Evolutionary conservation across 2,797 vertebrate genomes (phyloP), one percentile per base, ranked within the genome.

Genomic region (Chaetodon trifasciatus): DNA sequence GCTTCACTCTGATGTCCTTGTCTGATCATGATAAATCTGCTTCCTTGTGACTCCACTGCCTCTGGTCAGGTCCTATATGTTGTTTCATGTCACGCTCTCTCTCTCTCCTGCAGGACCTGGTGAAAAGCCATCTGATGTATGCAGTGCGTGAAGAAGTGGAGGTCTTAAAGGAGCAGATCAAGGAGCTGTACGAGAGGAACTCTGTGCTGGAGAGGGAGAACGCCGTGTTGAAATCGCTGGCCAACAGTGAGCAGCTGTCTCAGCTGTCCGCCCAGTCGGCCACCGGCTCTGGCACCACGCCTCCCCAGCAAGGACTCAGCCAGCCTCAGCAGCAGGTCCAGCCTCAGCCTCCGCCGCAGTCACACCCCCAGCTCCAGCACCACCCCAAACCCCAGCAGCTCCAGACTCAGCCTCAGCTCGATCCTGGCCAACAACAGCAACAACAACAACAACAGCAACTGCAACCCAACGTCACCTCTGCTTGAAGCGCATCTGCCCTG

Each of bases 61-160:
- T 40, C 40, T 8, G 21, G 28, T 35, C 28, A 11, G 10, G 28
- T 46, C 46, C 32, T 68, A 67, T 42, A 24, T 46, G 3, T 90
- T 56, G 6, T 12, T 42, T 69, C 19, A 67, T 53, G 39, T 32
- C 63, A 9, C 32, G 6, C 44, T 74, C 62, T 66, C 58, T n/a
- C 65, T 28, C 28, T 32, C 28, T 32, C 42, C 28, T 23, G 1
- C 95, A 99, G 98, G 98, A 99, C 96, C 95, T 99, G 92, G 98
- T 99, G 94, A 99, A 99, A 96, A 99, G 98, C 96, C 98, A 99
- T 97, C 95, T 99, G 94, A 99, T 99, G 98, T 99, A 99, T 40
- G 98, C 98, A 56, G 98, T 99, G 88, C 97, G 98, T 50, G 98
- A 99, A 94, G 98, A 99, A 94, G 98, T 99, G 93, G 98, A 99